Percentiles rank a stretch among this genome's conserved stretches.
These are phyloP conservation scores for Phaethornis superciliosus DNA, from an alignment of 2,113 vertebrate genomes.

Conservation along the genomic window DNA sequence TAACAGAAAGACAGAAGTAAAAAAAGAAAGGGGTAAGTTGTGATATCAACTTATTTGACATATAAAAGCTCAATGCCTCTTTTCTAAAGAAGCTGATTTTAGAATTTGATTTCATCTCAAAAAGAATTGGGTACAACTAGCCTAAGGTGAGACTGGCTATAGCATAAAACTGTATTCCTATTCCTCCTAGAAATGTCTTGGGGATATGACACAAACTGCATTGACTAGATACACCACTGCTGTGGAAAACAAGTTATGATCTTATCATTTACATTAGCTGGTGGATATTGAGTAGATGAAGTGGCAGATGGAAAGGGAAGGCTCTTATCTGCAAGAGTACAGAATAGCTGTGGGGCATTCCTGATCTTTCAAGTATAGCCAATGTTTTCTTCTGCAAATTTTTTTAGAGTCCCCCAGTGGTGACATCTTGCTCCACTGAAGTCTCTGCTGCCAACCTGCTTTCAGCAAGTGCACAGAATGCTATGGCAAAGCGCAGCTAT, in stretches of 20 bases:
- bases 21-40: too few species aligned
- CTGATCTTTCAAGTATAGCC: not conserved
- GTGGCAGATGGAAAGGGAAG: not conserved
- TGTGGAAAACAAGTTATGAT: not conserved
- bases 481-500: not conserved
- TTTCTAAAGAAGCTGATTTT: too few species aligned
- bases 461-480: not conserved
- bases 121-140: not conserved
- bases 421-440: not conserved
- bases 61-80: too few species aligned
- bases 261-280: not conserved
- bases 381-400: not conserved
- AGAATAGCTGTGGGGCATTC: not conserved
- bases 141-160: not conserved
- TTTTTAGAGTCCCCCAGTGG: not conserved
- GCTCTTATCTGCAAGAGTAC: not conserved
- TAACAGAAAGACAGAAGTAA: too few species aligned
- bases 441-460: not conserved
- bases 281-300: not conserved
- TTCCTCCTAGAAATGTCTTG: not conserved
- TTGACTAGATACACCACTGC: not conserved
- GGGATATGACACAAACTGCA: not conserved
- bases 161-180: not conserved
- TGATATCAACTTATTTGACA: too few species aligned
- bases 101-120: too few species aligned